phyloP scores from a whole-genome alignment of 2,888 invertebrate species.

The Tetramorium bicarinatum region DNA sequence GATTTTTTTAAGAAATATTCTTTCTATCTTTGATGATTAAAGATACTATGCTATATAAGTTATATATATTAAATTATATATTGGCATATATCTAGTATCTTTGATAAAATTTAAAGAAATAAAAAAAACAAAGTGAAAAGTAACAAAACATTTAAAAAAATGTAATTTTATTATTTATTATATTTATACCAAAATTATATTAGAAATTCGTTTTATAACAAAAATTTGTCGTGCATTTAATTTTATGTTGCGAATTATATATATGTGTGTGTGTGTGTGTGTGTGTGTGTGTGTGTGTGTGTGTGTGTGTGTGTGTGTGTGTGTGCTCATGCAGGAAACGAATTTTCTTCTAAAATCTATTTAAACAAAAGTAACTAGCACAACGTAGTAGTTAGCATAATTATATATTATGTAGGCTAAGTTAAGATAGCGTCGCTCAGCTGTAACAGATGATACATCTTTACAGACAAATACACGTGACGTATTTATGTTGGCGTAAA shows the following conservation, averaged over 20 bases:
- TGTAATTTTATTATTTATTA: neutral
- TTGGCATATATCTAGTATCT: neutral
- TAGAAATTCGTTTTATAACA: neutral
- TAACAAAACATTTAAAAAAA: neutral
- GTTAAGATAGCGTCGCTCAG: conserved; percentile 19
- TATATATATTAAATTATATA: neutral
- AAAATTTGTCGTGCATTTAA: neutral
- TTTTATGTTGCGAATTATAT: neutral
- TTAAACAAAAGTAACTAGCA: conserved; percentile 9
- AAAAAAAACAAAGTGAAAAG: neutral
- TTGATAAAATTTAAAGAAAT: conserved; percentile 6
- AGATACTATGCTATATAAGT: neutral
- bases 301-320: no score
- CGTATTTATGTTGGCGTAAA: conserved; percentile 12
- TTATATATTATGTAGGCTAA: conserved; percentile 41
- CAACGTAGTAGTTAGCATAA: neutral
- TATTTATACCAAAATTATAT: neutral
- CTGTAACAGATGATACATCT: conserved; percentile 19
- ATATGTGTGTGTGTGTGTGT: neutral
- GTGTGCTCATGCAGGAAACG: neutral
- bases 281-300: no score
- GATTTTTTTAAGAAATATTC: neutral
- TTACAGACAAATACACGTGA: neutral
- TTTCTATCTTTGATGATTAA: neutral
- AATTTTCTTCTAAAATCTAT: neutral